phyloP scores from a whole-genome alignment of 2,797 vertebrate genomes.

The Adelosebastes latens region DNA sequence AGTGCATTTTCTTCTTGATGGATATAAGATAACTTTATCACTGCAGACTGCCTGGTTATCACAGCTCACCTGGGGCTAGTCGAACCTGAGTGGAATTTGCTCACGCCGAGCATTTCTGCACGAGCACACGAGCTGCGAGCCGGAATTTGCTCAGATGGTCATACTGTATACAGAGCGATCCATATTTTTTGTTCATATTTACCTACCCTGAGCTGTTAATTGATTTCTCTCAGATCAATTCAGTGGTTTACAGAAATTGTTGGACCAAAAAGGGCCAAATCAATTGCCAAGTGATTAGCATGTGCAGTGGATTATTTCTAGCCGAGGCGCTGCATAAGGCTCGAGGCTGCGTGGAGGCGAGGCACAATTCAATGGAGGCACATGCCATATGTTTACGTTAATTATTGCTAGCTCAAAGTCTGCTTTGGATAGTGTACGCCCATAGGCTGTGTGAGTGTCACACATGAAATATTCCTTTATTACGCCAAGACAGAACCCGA shows the following conservation, averaged over 20 bases:
- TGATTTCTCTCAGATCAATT: slow-evolving; percentile 78
- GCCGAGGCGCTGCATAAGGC: slow-evolving; percentile 19
- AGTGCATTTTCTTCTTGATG: slow-evolving; percentile 76
- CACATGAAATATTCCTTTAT: slow-evolving; percentile 76
- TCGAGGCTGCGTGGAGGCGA: slow-evolving; percentile 23
- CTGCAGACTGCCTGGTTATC: slow-evolving; percentile 71
- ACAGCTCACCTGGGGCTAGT: slow-evolving; percentile 68
- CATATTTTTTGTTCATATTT: slow-evolving; percentile 75
- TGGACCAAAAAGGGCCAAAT: slow-evolving; percentile 74
- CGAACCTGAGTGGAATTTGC: slow-evolving; percentile 63
- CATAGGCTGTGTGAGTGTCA: slow-evolving; percentile 63
- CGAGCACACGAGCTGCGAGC: slow-evolving; percentile 1
- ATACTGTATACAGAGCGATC: slow-evolving; percentile 53
- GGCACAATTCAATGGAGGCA: slow-evolving; percentile 41
- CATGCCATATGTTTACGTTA: slow-evolving; percentile 72
- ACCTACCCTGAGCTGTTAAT: slow-evolving; percentile 73
- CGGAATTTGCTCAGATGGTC: slow-evolving; percentile 49
- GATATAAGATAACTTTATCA: slow-evolving; percentile 76
- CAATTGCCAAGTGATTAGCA: slow-evolving; percentile 78
- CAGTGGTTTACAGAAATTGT: slow-evolving; percentile 75
- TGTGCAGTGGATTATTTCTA: slow-evolving; percentile 72
- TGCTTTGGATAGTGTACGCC: slow-evolving; percentile 64
- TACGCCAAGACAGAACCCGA: slow-evolving; percentile 68
- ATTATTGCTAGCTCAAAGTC: slow-evolving; percentile 72
- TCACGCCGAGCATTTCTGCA: slow-evolving; percentile 25